phyloP scores from a whole-genome alignment of 1,140 invertebrate genomes.

The Antheraea pernyi region DNA sequence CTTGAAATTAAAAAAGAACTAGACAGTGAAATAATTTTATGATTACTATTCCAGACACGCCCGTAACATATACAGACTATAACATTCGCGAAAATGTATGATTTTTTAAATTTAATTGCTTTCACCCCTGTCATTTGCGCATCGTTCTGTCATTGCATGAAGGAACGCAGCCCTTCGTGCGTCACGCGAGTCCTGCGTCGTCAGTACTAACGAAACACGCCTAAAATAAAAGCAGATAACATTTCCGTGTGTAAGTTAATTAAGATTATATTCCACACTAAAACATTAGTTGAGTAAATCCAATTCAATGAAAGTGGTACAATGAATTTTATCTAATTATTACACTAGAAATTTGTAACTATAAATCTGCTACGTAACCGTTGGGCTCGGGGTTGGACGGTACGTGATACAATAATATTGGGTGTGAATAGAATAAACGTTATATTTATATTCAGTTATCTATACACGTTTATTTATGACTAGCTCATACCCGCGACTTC shows the following conservation, averaged over 20 bases:
- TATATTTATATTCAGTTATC: no score
- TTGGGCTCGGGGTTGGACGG: no score
- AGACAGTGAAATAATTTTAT: no score
- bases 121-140: neutral
- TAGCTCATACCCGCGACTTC: no score
- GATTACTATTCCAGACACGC: no score
- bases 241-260: conserved; percentile 2
- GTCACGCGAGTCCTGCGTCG: neutral
- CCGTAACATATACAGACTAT: neutral
- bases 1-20: no score
- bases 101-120: neutral
- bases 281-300: neutral
- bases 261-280: neutral
- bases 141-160: neutral
- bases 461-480: no score
- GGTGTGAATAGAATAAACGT: no score
- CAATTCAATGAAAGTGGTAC: neutral
- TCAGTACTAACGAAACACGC: neutral
- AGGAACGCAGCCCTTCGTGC: neutral
- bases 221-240: neutral
- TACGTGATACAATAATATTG: no score
- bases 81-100: neutral
- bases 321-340: neutral
- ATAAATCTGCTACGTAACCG: no score
- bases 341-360: neutral